These are phyloP conservation scores for Selenia dentaria DNA, from an alignment of 2,888 invertebrate species.

Conservation along the genomic window DNA sequence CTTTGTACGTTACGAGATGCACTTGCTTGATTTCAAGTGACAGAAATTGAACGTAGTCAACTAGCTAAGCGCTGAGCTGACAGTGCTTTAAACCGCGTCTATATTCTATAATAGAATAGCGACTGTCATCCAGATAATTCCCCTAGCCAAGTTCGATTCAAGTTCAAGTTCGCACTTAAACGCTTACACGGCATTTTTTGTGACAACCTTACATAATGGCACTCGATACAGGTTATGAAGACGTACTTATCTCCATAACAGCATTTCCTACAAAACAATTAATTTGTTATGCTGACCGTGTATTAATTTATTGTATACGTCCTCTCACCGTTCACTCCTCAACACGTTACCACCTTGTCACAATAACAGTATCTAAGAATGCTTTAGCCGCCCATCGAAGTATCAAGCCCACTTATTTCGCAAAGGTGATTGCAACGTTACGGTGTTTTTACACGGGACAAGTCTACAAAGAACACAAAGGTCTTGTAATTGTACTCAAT, in stretches of 20 bases:
- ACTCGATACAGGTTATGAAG: slow-evolving; percentile 27
- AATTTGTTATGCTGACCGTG: slow-evolving; percentile 35
- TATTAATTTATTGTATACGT: slow-evolving; percentile 40
- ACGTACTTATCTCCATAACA: slow-evolving; percentile 20
- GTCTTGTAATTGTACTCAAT: slow-evolving; percentile 39
- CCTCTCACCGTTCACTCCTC: slow-evolving; percentile 16
- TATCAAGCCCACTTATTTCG: not conserved
- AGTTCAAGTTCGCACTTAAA: slow-evolving; percentile 3
- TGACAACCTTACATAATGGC: slow-evolving; percentile 32
- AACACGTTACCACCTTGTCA: slow-evolving; percentile 1
- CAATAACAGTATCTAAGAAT: not conserved
- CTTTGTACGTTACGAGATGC: too few species aligned
- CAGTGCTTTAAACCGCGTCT: too few species aligned
- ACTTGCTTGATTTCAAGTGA: too few species aligned
- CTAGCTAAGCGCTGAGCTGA: too few species aligned
- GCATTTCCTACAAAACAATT: slow-evolving; percentile 32
- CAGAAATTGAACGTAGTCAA: too few species aligned
- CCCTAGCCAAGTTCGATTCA: too few species aligned
- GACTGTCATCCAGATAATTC: too few species aligned
- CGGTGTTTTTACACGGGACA: not conserved
- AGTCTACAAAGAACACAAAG: slow-evolving; percentile 24
- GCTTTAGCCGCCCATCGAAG: not conserved
- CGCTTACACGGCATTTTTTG: slow-evolving; percentile 40
- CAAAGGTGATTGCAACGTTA: slow-evolving; percentile 1
- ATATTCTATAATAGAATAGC: too few species aligned